Percentiles rank a stretch among this genome's conserved stretches.
Evolutionary conservation across 2,113 vertebrate genomes (phyloP).

Genomic region (Melanerpes formicivorus): DNA sequence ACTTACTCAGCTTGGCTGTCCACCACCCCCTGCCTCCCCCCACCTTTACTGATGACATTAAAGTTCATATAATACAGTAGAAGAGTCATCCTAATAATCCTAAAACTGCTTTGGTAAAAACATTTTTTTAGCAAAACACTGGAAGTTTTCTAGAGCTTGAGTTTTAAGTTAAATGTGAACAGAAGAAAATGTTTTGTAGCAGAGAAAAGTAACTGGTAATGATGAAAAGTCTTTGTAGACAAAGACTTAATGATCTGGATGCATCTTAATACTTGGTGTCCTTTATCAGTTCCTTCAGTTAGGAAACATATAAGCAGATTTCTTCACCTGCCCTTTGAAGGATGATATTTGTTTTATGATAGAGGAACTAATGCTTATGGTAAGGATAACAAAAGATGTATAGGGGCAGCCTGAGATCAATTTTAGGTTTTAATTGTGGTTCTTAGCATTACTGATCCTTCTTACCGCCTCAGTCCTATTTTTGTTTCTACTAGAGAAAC

Average conservation of each 20-base stretch:
- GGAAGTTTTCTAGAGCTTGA: not conserved
- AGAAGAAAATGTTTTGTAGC: not conserved
- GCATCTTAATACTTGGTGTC: not conserved
- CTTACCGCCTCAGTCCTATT: not conserved
- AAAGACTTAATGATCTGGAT: not conserved
- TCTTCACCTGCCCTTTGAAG: not conserved
- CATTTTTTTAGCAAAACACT: not conserved
- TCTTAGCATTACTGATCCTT: not conserved
- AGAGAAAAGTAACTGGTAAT: not conserved
- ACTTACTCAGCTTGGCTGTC: not conserved
- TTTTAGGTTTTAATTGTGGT: constrained; percentile 28
- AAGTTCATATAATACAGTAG: not conserved
- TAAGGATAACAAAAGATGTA: constrained; percentile 12
- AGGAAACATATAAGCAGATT: not conserved
- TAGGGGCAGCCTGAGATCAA: not conserved
- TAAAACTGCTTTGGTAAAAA: not conserved
- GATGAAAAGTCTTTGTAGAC: not conserved
- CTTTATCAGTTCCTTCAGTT: not conserved
- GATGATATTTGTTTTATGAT: not conserved
- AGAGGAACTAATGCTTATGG: not conserved
- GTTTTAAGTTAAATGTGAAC: not conserved
- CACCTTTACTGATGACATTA: not conserved
- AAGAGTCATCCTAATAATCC: not conserved
- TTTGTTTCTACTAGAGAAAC: not conserved
- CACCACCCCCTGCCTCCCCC: accelerated